A percentile compares a stretch with the other conserved stretches of the same genome.
Conservation (phyloP, 2,888 invertebrate species). For the Thecocarcelia acutangulata region DNA sequence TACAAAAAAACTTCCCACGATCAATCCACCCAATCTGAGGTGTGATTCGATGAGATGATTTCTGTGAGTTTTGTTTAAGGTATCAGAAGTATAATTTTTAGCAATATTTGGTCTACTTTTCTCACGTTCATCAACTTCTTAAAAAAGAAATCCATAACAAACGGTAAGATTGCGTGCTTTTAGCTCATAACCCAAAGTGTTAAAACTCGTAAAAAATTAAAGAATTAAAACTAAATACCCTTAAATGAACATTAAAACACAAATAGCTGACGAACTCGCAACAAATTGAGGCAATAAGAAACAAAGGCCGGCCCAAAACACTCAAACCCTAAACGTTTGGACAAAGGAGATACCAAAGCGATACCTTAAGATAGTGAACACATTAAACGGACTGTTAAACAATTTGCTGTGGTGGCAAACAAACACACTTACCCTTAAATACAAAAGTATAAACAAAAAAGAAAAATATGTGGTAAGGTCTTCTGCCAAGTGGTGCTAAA, state of each 20-base stretch:
- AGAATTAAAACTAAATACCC: constrained; percentile 57
- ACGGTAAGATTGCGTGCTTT: constrained; percentile 51
- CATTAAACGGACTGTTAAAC: constrained; percentile 51
- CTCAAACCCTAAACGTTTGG: constrained; percentile 33
- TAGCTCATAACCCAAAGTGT: constrained; percentile 62
- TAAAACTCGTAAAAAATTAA: constrained; percentile 55
- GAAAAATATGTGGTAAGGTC: not conserved
- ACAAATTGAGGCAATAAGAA: constrained; percentile 36
- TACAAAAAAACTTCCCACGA: constrained; percentile 77
- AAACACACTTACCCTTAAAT: constrained; percentile 60
- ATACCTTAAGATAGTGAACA: constrained; percentile 57
- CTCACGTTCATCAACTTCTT: constrained; percentile 74
- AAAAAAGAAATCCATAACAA: not conserved
- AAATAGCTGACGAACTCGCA: constrained; percentile 53
- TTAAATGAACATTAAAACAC: constrained; percentile 54
- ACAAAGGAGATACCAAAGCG: constrained; percentile 24
- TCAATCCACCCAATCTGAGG: constrained; percentile 73
- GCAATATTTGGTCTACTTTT: constrained; percentile 75
- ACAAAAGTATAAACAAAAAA: not conserved
- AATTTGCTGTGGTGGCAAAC: constrained; percentile 48
- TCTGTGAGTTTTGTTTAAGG: not conserved
- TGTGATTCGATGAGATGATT: constrained; percentile 21
- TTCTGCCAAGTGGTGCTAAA: constrained; percentile 36
- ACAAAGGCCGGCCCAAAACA: constrained; percentile 11
- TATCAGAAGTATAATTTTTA: constrained; percentile 16